These are phyloP conservation scores for Phengaris alcon DNA, from an alignment of 2,888 invertebrate species.

Conservation along the genomic window DNA sequence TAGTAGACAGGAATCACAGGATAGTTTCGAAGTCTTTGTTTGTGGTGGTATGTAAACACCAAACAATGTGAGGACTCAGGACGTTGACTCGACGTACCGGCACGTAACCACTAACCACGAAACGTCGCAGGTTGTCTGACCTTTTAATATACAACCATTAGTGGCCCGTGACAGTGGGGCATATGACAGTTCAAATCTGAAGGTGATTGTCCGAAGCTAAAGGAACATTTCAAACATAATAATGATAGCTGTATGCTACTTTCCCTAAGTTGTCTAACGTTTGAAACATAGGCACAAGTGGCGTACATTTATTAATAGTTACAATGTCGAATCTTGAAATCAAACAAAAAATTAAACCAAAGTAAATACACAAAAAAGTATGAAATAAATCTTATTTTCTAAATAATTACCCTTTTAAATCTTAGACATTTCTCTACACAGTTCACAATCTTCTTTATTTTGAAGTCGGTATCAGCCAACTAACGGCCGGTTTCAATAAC, in stretches of 20 bases:
- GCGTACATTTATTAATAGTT: neutral
- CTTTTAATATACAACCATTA: conserved; percentile 19
- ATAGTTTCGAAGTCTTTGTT: conserved; percentile 38
- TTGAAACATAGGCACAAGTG: too few relatives aligned
- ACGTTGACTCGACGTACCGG: conserved; percentile 61
- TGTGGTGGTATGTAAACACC: conserved; percentile 40
- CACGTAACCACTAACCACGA: conserved; percentile 55
- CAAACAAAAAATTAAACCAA: too few relatives aligned
- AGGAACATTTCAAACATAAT: neutral
- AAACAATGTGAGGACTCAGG: conserved; percentile 48
- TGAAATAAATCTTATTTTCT: too few relatives aligned
- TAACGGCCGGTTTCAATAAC: too few relatives aligned
- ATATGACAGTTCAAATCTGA: neutral
- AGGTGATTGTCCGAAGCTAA: conserved; percentile 1
- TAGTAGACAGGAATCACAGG: conserved; percentile 29
- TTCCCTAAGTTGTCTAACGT: too few relatives aligned
- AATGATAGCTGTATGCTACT: neutral
- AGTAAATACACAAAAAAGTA: too few relatives aligned
- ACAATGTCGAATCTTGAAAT: neutral
- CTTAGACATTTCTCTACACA: too few relatives aligned
- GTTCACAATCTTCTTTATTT: too few relatives aligned
- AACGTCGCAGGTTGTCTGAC: conserved; percentile 27
- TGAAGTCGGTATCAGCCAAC: too few relatives aligned
- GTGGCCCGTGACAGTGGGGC: conserved; percentile 13
- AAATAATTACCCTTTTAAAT: too few relatives aligned